Evolutionary conservation across 2,888 invertebrate species (phyloP).

Genomic region (Cerceris ruficornis): DNA sequence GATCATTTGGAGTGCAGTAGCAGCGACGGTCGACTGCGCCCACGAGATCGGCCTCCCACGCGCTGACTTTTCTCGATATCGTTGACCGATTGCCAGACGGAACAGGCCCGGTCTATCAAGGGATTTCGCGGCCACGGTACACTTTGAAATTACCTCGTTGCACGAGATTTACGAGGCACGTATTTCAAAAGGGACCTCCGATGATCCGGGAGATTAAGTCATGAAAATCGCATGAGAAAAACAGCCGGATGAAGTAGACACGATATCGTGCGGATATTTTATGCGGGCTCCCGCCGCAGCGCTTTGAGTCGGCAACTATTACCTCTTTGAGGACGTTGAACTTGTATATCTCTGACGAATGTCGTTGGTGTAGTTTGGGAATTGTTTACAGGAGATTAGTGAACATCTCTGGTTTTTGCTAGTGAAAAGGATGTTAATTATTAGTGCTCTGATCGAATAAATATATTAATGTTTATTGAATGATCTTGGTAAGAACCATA

Average conservation of each 20-base stretch:
- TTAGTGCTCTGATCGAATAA: too few species aligned
- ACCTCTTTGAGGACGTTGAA: too few species aligned
- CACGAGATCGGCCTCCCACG: constrained; percentile 33
- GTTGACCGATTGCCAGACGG: constrained; percentile 24
- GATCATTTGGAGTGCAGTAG: constrained; percentile 32
- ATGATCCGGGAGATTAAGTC: constrained; percentile 1
- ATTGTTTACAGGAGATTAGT: too few species aligned
- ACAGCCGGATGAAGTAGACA: not conserved
- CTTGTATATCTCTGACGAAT: too few species aligned
- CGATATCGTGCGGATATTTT: not conserved
- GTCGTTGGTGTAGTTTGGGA: too few species aligned
- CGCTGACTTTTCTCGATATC: constrained; percentile 30
- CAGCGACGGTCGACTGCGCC: constrained; percentile 33
- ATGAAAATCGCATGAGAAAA: not conserved
- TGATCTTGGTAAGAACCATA: too few species aligned
- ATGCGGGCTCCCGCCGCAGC: not conserved
- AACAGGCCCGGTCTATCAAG: constrained; percentile 1
- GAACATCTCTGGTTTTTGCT: too few species aligned
- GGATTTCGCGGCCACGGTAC: constrained; percentile 33
- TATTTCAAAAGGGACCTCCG: not conserved
- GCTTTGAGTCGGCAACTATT: too few species aligned
- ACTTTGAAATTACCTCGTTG: constrained; percentile 6
- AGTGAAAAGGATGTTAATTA: too few species aligned
- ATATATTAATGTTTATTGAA: too few species aligned
- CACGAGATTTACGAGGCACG: constrained; percentile 20